Percentiles rank a stretch among this genome's conserved stretches.
Evolutionary conservation across 2,113 vertebrate genomes (phyloP).

Genomic region (Ictidomys tridecemlineatus): DNA sequence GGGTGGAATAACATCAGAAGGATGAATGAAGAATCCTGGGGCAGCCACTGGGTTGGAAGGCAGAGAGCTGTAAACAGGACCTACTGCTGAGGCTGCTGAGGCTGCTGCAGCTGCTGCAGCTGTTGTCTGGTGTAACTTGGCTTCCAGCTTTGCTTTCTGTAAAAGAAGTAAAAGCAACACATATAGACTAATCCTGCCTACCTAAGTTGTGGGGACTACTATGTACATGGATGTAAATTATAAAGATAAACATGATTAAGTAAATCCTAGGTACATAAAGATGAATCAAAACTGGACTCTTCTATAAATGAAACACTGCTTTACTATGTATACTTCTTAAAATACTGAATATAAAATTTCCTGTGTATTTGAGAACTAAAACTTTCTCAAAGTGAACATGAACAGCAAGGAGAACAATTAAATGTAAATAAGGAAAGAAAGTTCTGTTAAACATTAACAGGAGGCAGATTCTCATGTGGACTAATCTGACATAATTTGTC

Average conservation of each 20-base stretch:
- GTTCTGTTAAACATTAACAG: conserved; percentile 49
- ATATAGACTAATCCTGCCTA: conserved; percentile 73
- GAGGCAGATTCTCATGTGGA: neutral
- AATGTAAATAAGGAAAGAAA: conserved; percentile 41
- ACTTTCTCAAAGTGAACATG: conserved; percentile 25
- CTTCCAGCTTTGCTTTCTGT: conserved; percentile 99
- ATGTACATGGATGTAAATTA: neutral
- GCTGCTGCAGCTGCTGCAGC: conserved; percentile 94
- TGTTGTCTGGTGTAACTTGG: conserved; percentile 99
- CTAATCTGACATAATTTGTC: neutral
- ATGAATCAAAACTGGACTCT: neutral
- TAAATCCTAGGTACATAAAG: neutral
- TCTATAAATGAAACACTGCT: neutral
- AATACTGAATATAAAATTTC: conserved; percentile 34
- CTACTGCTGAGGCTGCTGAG: conserved; percentile 91
- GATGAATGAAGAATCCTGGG: conserved; percentile 98
- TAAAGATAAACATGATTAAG: conserved; percentile 19
- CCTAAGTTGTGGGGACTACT: neutral
- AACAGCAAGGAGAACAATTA: conserved; percentile 51
- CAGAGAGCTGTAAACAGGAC: conserved; percentile 97
- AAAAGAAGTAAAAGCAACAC: conserved; percentile 81
- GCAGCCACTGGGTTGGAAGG: conserved; percentile 95
- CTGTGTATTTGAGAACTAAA: neutral
- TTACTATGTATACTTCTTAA: neutral
- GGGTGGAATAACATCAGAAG: conserved; percentile 98